Evolutionary conservation across 1,140 invertebrate genomes (phyloP).

Genomic region (Philotrypesis tridentata): DNA sequence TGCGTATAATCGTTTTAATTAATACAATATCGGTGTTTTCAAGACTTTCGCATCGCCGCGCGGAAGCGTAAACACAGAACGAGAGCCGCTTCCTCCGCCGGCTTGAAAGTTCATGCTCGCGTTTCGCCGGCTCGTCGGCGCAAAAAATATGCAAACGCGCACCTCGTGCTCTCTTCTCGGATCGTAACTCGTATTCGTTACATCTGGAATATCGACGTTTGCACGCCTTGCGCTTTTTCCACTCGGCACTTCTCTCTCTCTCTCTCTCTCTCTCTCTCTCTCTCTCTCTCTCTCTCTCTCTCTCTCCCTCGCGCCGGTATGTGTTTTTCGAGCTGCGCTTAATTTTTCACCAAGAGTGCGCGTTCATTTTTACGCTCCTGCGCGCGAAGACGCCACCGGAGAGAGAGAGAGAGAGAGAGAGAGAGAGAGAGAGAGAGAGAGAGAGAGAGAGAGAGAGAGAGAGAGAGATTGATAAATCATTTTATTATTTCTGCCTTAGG

Average conservation of each 20-base stretch:
- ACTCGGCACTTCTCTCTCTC: no score
- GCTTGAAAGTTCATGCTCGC: not conserved
- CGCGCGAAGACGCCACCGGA: not conserved
- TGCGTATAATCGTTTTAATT: not conserved
- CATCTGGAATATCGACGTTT: not conserved
- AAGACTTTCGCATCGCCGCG: not conserved
- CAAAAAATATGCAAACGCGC: not conserved
- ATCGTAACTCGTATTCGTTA: not conserved
- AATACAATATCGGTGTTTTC: not conserved
- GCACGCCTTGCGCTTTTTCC: not conserved
- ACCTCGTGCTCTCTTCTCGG: not conserved
- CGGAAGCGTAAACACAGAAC: not conserved
- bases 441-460: no score
- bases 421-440: no score
- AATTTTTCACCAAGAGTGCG: constrained; percentile 19
- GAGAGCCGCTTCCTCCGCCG: no score
- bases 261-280: no score
- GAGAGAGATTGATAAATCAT: no score
- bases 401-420: no score
- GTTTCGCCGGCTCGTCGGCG: not conserved
- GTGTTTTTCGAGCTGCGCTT: not conserved
- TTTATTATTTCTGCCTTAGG: no score
- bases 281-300: no score
- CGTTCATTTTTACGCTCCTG: not conserved
- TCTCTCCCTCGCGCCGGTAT: no score